These are phyloP conservation scores for Penaeus indicus DNA, from an alignment of 1,140 invertebrate genomes.

Conservation along the genomic window DNA sequence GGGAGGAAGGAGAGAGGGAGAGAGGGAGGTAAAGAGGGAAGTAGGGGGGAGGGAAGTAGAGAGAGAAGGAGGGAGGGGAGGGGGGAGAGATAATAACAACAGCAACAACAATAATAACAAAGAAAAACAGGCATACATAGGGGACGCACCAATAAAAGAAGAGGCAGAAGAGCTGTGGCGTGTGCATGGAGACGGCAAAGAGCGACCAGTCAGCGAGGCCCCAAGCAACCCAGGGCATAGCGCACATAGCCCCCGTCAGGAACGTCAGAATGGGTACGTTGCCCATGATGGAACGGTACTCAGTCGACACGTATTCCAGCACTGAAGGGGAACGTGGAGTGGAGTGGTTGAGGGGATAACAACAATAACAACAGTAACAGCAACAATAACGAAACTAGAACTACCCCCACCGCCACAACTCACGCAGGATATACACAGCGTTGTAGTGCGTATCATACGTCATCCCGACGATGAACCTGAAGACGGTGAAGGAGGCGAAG, in stretches of 20 bases:
- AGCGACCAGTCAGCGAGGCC: slow-evolving; percentile 28
- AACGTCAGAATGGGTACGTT: slow-evolving; percentile 54
- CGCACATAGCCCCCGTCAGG: slow-evolving; percentile 44
- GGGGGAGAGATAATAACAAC: not conserved
- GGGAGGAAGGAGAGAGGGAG: too few relatives aligned
- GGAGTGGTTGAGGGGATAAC: too few relatives aligned
- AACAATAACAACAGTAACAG: too few relatives aligned
- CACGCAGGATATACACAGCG: not conserved
- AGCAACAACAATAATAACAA: too few relatives aligned
- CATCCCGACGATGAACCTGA: slow-evolving; percentile 74
- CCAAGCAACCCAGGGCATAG: slow-evolving; percentile 47
- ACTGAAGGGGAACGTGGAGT: slow-evolving; percentile 2
- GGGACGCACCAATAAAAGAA: slow-evolving; percentile 44
- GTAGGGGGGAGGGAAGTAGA: too few relatives aligned
- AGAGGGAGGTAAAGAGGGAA: too few relatives aligned
- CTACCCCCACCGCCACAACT: not conserved
- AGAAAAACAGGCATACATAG: not conserved
- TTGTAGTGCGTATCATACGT: slow-evolving; percentile 1
- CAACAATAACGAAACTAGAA: too few relatives aligned
- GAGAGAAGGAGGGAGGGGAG: too few relatives aligned
- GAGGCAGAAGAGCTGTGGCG: slow-evolving; percentile 29
- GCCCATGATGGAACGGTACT: slow-evolving; percentile 54
- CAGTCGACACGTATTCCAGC: slow-evolving; percentile 51
- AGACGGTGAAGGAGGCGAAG: slow-evolving; percentile 83
- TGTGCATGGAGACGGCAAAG: slow-evolving; percentile 43